phyloP scores from a whole-genome alignment of 1,140 invertebrate species.

The Mizuhopecten yessoensis region DNA sequence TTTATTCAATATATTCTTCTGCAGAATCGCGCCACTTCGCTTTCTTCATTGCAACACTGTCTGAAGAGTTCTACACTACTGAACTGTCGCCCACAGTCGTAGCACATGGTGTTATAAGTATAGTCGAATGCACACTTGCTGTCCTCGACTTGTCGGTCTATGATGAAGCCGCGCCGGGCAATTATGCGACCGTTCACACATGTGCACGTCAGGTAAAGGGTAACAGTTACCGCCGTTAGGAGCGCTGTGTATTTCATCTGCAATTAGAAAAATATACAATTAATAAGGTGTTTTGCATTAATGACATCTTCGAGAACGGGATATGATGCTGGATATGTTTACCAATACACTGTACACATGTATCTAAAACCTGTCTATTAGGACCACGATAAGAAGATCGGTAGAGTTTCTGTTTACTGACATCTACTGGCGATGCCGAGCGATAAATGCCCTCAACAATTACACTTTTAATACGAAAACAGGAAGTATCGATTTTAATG shows the following conservation, averaged over 20 bases:
- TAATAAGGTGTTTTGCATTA: too few relatives aligned
- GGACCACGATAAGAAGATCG: too few relatives aligned
- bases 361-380: too few relatives aligned
- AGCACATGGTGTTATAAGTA: not conserved
- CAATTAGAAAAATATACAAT: not conserved
- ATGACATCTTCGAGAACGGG: too few relatives aligned
- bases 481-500: too few relatives aligned
- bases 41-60: not conserved
- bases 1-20: not conserved
- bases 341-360: too few relatives aligned
- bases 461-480: too few relatives aligned
- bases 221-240: not conserved
- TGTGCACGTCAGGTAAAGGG: slow-evolving; percentile 29
- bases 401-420: too few relatives aligned
- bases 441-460: too few relatives aligned
- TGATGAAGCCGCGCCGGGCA: not conserved
- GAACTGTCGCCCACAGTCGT: slow-evolving; percentile 1
- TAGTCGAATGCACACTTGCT: not conserved
- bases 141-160: not conserved
- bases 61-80: not conserved
- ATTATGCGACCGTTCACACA: not conserved
- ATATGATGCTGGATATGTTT: too few relatives aligned
- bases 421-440: too few relatives aligned
- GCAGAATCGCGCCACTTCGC: not conserved
- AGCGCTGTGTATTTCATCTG: slow-evolving; percentile 38